Base-by-base conservation (phyloP, 2,113 vertebrate genomes). In the Menura novaehollandiae region DNA sequence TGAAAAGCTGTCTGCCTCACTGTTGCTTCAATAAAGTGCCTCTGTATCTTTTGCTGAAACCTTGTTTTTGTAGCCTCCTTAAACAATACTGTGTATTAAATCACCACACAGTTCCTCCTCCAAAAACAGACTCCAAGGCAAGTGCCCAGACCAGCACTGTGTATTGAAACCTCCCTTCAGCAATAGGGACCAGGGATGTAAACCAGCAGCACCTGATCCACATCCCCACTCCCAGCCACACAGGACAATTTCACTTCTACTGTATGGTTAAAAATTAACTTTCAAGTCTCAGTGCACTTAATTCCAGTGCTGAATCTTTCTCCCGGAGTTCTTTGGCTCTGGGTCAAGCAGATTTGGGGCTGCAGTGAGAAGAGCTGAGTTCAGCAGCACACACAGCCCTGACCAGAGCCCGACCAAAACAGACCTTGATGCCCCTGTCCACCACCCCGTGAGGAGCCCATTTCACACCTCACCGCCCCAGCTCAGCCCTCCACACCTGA, bases 1-100 rank as follows among this genome's bases (percentile, higher is more conserved):
- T 85, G 95, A 86, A 91, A 93, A 96, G 85, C 92, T 93, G 91
- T 80, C 94, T 96, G 91, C 89, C 81, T 91, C 49, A 19, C 83
- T 81, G 53, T 52, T 87, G 80, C 92, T 82, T 95, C 95, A 91
- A 79, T 91, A 92, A 96, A 97, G 86, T 89, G 88, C 53, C 73
- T 79, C 86, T 32, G 75, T 86, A 75, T 72, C 93, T 93, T 92
- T 75, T 81, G 83, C 93, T 93, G 96, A 96, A 96, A 78, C 85
- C 83, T 89, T 84, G 89, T 32, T 94, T 97, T 93, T 81, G 53
- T 30, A 92, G 80, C 73, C 69, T 95, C 85, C 80, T 94, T 92
- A 91, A 95, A 89, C 83, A 93, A 82, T n/a, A n/a, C 68, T 56
- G 39, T 56, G 41, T 55, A 52, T 86, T 81, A 91, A 93, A 92